Conservation (phyloP, 2,113 vertebrate species). For the Danio rerio region GRCz12tu NC_133197.1:25551001-25551500, state of each 20-base stretch:
- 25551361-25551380: constrained; percentile 61
- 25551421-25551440: neutral
- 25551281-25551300: neutral
- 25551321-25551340: constrained; percentile 68
- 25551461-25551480: neutral
- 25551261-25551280: too few species aligned
- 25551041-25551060: constrained; percentile 72
- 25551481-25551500: neutral
- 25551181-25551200: constrained; percentile 83
- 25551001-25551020: neutral
- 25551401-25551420: constrained; percentile 60
- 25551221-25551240: constrained; percentile 60
- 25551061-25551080: constrained; percentile 72
- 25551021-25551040: constrained; percentile 68
- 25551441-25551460: neutral
- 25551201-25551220: constrained; percentile 70
- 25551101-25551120: constrained; percentile 72
- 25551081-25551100: constrained; percentile 76
- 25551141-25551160: constrained; percentile 74
- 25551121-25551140: constrained; percentile 68
- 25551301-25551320: constrained; percentile 71
- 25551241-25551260: neutral
- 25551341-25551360: constrained; percentile 64
- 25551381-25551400: constrained; percentile 67
- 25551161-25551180: constrained; percentile 74